These are phyloP conservation scores for Gymnosoma rotundatum DNA, from an alignment of 2,888 invertebrate genomes.

Conservation along the genomic window DNA sequence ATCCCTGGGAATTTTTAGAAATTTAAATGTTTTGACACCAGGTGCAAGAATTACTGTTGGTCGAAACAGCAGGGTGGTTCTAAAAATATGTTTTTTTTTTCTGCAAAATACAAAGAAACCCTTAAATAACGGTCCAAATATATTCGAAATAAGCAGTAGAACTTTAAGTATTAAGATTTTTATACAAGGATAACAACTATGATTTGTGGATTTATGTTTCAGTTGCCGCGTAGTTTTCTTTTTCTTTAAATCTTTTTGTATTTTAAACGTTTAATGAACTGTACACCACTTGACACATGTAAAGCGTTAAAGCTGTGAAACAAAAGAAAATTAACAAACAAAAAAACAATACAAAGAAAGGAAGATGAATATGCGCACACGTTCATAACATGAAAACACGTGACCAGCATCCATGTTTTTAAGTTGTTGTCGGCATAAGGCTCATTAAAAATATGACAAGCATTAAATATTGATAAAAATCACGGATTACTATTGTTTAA, in stretches of 20 bases:
- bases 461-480: slow-evolving; percentile 75
- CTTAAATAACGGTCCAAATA: slow-evolving; percentile 7
- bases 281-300: slow-evolving; percentile 65
- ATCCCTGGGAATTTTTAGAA: slow-evolving; percentile 71
- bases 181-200: slow-evolving; percentile 50
- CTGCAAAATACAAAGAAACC: slow-evolving; percentile 35
- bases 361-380: slow-evolving; percentile 56
- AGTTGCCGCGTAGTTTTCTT: slow-evolving; percentile 27
- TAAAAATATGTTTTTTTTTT: slow-evolving; percentile 2
- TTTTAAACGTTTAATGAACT: slow-evolving; percentile 54
- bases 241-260: slow-evolving; percentile 62
- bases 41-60: slow-evolving; percentile 78
- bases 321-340: not conserved
- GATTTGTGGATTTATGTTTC: slow-evolving; percentile 60
- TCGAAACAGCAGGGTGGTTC: slow-evolving; percentile 65
- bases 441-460: slow-evolving; percentile 75
- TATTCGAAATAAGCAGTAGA: not conserved
- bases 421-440: slow-evolving; percentile 48
- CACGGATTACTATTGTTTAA: slow-evolving; percentile 68
- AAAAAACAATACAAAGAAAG: slow-evolving; percentile 12
- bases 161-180: slow-evolving; percentile 30
- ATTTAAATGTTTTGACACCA: slow-evolving; percentile 73
- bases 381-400: slow-evolving; percentile 44
- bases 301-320: slow-evolving; percentile 55
- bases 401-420: slow-evolving; percentile 59